Percentiles rank a stretch among this genome's conserved stretches.
These are phyloP conservation scores for Rhopalosiphum maidis DNA, from an alignment of 1,140 invertebrate genomes.

Conservation along the genomic window DNA sequence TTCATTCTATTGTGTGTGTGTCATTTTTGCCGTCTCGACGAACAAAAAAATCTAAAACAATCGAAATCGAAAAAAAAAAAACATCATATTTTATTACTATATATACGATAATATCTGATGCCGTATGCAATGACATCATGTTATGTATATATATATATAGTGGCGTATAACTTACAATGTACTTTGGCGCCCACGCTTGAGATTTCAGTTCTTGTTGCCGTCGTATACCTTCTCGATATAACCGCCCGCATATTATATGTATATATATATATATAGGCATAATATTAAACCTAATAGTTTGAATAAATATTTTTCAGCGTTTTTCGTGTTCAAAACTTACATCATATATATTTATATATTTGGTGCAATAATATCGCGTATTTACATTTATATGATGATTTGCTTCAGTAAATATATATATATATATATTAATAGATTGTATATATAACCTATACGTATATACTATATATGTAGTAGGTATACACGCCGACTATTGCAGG, in stretches of 20 bases:
- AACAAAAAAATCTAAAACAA: background rate
- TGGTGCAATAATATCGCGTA: background rate
- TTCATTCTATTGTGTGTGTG: conserved; percentile 5
- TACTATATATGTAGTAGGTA: no score
- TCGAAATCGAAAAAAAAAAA: background rate
- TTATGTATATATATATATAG: no score
- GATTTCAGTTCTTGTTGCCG: background rate
- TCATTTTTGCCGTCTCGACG: background rate
- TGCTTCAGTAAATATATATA: no score
- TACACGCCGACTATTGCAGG: background rate
- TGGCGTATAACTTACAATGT: background rate
- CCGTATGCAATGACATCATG: background rate
- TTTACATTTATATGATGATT: no score
- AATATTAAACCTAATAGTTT: background rate
- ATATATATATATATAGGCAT: background rate
- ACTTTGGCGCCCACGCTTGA: background rate
- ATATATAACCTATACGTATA: no score
- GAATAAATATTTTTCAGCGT: background rate
- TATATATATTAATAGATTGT: no score
- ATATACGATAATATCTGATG: background rate
- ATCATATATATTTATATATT: background rate
- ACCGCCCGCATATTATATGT: background rate
- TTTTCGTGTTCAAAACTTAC: no score
- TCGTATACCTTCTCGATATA: background rate
- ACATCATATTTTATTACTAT: background rate